Conservation (phyloP, 92 coral and sea anemone species). For the Epizoanthus ramosus region DNA sequence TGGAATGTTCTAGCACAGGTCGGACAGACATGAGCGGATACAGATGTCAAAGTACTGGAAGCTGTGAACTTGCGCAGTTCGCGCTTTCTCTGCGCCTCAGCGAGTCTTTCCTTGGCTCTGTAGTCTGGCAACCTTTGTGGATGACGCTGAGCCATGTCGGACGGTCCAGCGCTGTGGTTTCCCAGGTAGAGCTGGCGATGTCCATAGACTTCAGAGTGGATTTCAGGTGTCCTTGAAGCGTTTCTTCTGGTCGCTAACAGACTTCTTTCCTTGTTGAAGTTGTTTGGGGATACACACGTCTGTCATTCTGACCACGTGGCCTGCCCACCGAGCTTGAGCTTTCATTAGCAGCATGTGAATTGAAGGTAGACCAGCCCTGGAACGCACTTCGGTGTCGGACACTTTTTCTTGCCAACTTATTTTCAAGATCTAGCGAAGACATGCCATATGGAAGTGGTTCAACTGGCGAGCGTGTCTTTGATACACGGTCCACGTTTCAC, state of each 20-base stretch:
- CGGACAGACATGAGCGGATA: too few relatives aligned
- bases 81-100: too few relatives aligned
- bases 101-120: too few relatives aligned
- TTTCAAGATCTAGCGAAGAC: conserved; percentile 16
- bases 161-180: too few relatives aligned
- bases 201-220: background rate
- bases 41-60: too few relatives aligned
- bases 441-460: conserved; percentile 7
- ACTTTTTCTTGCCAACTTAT: conserved; percentile 7
- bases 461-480: background rate
- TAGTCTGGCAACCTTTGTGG: too few relatives aligned
- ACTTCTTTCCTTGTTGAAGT: background rate
- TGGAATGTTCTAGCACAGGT: too few relatives aligned
- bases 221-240: conserved; percentile 13
- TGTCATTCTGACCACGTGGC: conserved; percentile 1
- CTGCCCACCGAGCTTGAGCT: background rate
- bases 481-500: background rate
- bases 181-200: too few relatives aligned
- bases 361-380: conserved; percentile 3
- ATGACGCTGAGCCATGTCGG: too few relatives aligned
- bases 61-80: too few relatives aligned
- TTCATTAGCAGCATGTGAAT: conserved; percentile 4
- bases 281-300: conserved; percentile 9
- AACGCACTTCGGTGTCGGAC: background rate
- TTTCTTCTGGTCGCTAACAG: background rate